Base-by-base conservation (phyloP, 2,888 invertebrate species). In the Drosophila austrosaltans region DNA sequence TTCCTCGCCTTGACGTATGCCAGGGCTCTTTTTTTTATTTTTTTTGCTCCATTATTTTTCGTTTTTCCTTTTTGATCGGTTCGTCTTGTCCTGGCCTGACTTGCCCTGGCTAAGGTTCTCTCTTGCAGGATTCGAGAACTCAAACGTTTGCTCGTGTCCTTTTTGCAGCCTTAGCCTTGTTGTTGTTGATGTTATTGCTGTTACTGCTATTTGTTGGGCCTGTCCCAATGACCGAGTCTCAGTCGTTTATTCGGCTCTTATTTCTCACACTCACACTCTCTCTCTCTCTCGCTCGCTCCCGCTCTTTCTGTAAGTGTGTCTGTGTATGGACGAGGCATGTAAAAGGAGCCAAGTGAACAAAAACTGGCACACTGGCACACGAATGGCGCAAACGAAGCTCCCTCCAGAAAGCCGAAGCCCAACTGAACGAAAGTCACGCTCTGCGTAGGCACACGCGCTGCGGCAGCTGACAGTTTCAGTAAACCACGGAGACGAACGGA, bases 401-500 rank as follows among this genome's bases (percentile, higher is more conserved):
- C 16, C 22, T 48, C 25, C 48, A 25, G 25, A 48, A 25, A 6
- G 8, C 39, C 67, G 73, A 68, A 73, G 48, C 30, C 75, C 76
- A 89, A 87, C 90, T 89, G 68, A 91, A 90, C 91, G 91, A 90
- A 91, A 82, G 85, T 87, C 78, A 81, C 82, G 88, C 90, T 91
- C 83, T 87, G 87, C 78, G 78, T 82, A 75, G 77, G 82, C 79
- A 82, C 83, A 86, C 85, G 87, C 73, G 79, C 79, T 82, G 83
- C 90, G 89, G 89, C 89, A 90, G 90, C 91, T 89, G 90, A 90
- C 92, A 93, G 92, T 92, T 91, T 91, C 91, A 92, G 91, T 90
- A 91, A 93, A 92, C 92, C 91, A 92, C 92, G 91, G 90, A 91
- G 91, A 90, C 91, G 91, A 91, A 92, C 92, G 92, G 92, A 92